Percentiles rank a stretch among this genome's conserved stretches.
These are phyloP conservation scores for Astreopora myriophthalma DNA, from an alignment of 64 coral and sea anemone genomes.

Conservation along the genomic window DNA sequence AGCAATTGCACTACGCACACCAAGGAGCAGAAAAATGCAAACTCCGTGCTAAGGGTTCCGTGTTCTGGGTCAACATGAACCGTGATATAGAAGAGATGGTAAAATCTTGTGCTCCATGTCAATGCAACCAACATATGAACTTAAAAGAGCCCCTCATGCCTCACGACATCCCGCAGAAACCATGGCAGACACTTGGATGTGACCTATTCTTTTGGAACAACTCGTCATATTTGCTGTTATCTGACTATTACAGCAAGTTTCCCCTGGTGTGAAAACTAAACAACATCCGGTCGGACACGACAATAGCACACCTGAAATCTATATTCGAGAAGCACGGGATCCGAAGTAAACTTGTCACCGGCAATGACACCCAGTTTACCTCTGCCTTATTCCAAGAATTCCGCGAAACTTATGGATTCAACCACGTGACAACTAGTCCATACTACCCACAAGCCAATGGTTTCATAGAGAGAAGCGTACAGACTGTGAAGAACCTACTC, in stretches of 20 bases:
- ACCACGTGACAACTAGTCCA: constrained; percentile 31
- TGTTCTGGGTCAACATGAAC: constrained; percentile 71
- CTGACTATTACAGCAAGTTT: constrained; percentile 62
- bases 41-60: constrained; percentile 60
- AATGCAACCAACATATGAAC: no score
- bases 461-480: constrained; percentile 49
- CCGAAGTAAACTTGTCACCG: constrained; percentile 17
- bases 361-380: constrained; percentile 71
- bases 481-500: constrained; percentile 27
- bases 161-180: constrained; percentile 10
- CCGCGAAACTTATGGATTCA: constrained; percentile 27
- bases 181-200: constrained; percentile 44
- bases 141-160: no score
- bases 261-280: constrained; percentile 36
- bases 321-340: constrained; percentile 55
- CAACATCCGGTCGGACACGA: constrained; percentile 28
- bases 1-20: constrained; percentile 55
- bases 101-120: constrained; percentile 48
- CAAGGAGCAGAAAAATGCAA: constrained; percentile 62
- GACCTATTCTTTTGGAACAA: constrained; percentile 64
- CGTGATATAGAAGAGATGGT: constrained; percentile 66
- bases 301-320: constrained; percentile 11
- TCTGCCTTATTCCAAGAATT: constrained; percentile 49
- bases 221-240: constrained; percentile 22
- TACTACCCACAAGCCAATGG: constrained; percentile 51